Evolutionary conservation across 2,113 vertebrate genomes (phyloP), one percentile per base, ranked within the genome.

Genomic region (Corythoichthys haematopterus): DNA sequence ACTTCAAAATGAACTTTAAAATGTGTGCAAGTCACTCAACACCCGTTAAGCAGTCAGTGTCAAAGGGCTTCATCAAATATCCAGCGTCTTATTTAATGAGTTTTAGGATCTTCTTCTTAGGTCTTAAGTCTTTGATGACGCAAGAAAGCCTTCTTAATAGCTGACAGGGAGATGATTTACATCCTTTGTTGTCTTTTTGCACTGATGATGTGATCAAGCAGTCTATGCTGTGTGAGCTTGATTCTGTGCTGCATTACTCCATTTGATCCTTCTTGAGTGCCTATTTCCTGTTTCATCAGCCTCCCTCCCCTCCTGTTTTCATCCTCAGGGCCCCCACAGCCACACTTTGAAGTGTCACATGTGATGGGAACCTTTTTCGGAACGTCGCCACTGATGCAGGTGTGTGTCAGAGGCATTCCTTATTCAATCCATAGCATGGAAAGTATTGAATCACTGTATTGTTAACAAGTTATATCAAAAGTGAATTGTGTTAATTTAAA

Each of bases 271-370:
- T 57, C 51, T 72, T 79, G 57, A 74, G 59, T 71, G 75, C 79
- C 67, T 47, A n/a, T 61, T 69, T 75, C 68, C 69, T 72, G 55
- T 70, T 74, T 66, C 59, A 37, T 63, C 75, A 62, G 61, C 68
- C 56, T 60, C 52, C 68, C 56, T 52, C 68, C 37, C 67, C 74
- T 74, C 68, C 68, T 85, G 70, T 77, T 70, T 58, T 70, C 71
- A 14, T 84, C 83, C 79, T 80, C 80, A 86, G 87, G 82, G 79
- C 79, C 40, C 62, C 67, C 28, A 68, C 20, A 70, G 75, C 78
- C 63, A 33, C 76, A 56, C 85, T 87, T 85, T 85, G 87, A 85
- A 79, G 83, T 87, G 70, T 64, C 70, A 80, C 78, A 78, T 85
- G 80, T 81, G 84, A 85, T 75, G 80, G 74, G 66, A 69, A 76